Evolutionary conservation across 2,113 vertebrate genomes (phyloP).

Genomic region (Malurus melanocephalus): DNA sequence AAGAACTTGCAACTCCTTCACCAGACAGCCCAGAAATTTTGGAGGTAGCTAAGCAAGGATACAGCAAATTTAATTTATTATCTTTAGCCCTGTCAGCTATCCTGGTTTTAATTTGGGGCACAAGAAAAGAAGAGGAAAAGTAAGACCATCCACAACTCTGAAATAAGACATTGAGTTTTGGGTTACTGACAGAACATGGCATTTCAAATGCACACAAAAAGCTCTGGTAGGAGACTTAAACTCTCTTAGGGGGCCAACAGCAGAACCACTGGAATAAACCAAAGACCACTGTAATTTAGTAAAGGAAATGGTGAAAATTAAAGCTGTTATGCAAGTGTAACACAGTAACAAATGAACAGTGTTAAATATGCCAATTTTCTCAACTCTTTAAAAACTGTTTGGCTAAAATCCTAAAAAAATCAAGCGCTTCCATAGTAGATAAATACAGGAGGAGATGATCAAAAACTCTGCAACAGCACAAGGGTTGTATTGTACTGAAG

Average conservation of each 20-base stretch:
- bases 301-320: conserved; percentile 40
- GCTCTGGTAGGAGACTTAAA: background rate
- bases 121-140: background rate
- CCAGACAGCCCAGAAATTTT: background rate
- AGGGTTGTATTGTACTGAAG: conserved; percentile 43
- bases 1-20: background rate
- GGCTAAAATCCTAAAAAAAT: conserved; percentile 38
- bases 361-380: conserved; percentile 47
- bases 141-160: background rate
- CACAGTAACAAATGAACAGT: conserved; percentile 42
- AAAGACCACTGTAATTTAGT: conserved; percentile 8
- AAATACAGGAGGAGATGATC: conserved; percentile 32
- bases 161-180: background rate
- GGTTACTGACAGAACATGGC: conserved; percentile 17
- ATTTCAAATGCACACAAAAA: conserved; percentile 26
- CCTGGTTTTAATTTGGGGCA: conserved; percentile 18
- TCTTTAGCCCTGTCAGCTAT: background rate
- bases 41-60: background rate
- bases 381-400: conserved; percentile 8
- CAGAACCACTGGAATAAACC: conserved; percentile 37
- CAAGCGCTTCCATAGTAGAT: conserved; percentile 4
- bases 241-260: background rate
- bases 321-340: conserved; percentile 8
- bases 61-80: background rate
- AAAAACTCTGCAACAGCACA: conserved; percentile 41